phyloP scores from a whole-genome alignment of 2,113 vertebrate species.

The Procavia capensis region DNA sequence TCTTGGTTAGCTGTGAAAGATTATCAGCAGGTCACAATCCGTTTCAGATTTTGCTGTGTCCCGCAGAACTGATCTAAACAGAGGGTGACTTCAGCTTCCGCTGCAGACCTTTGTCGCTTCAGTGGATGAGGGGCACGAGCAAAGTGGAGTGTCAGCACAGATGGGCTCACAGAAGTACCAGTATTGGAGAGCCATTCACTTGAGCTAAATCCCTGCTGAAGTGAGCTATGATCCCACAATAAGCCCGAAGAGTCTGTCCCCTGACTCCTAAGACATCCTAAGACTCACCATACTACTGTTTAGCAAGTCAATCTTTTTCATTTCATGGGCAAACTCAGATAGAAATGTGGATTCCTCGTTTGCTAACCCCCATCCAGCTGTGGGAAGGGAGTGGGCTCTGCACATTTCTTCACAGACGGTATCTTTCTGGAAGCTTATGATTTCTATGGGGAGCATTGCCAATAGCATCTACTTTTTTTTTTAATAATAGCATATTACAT shows the following conservation, averaged over 20 bases:
- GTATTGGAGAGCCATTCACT: slow-evolving; percentile 10
- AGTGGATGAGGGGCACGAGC: neutral
- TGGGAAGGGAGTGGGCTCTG: neutral
- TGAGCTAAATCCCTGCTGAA: neutral
- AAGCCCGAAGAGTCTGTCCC: neutral
- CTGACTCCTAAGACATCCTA: neutral
- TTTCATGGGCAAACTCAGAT: neutral
- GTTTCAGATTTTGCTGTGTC: slow-evolving; percentile 67
- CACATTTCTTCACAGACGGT: slow-evolving; percentile 33
- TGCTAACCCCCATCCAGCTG: neutral
- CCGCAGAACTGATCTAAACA: slow-evolving; percentile 51
- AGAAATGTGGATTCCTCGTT: neutral
- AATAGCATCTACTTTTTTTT: slow-evolving; percentile 19
- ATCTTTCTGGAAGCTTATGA: slow-evolving; percentile 25
- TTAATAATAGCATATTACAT: slow-evolving; percentile 62
- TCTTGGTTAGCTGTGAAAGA: slow-evolving; percentile 76
- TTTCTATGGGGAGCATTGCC: slow-evolving; percentile 44
- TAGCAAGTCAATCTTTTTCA: slow-evolving; percentile 11
- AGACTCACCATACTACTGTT: neutral
- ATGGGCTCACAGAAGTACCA: neutral
- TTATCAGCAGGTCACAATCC: slow-evolving; percentile 74
- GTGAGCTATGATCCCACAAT: neutral
- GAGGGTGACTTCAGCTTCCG: neutral
- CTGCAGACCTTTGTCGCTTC: neutral
- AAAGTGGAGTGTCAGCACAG: neutral